These are phyloP conservation scores for Eueides isabella DNA, from an alignment of 1,140 invertebrate species.

Conservation along the genomic window DNA sequence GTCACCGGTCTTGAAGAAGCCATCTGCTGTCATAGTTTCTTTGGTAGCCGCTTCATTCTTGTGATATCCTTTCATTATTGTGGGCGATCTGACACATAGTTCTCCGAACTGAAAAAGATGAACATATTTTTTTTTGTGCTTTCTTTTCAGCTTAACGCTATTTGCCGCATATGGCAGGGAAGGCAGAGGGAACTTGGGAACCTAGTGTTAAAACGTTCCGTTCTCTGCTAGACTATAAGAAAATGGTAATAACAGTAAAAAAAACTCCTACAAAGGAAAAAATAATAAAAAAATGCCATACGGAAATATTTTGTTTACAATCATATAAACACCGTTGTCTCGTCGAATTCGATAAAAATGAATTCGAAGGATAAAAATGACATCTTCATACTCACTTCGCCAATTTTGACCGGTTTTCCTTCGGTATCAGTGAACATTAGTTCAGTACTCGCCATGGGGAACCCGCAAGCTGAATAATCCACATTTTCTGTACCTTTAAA, in stretches of 20 bases:
- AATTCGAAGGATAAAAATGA: too few species aligned
- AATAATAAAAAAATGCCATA: too few species aligned
- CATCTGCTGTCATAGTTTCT: constrained; percentile 85
- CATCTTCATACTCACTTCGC: constrained; percentile 51
- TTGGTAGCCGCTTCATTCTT: constrained; percentile 84
- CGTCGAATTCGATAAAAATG: too few species aligned
- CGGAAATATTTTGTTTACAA: too few species aligned
- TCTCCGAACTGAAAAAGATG: constrained; percentile 83
- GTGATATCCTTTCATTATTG: constrained; percentile 87
- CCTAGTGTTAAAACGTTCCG: too few species aligned
- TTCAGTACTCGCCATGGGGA: constrained; percentile 84
- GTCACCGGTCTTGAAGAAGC: constrained; percentile 90
- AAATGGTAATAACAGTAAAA: too few species aligned
- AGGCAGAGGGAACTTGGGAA: too few species aligned
- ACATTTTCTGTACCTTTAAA: constrained; percentile 59
- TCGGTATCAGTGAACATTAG: constrained; percentile 85
- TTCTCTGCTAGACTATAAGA: too few species aligned
- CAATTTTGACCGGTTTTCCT: constrained; percentile 82
- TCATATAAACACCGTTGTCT: too few species aligned
- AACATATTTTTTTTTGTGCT: not conserved
- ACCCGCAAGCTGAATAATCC: constrained; percentile 85
- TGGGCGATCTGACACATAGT: constrained; percentile 86
- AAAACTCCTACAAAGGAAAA: too few species aligned
- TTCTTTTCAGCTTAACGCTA: not conserved
- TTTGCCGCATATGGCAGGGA: too few species aligned